Percentiles rank a stretch among this genome's conserved stretches.
phyloP scores from a whole-genome alignment of 2,888 invertebrate genomes.

The Xanthostigma xanthostigma region DNA sequence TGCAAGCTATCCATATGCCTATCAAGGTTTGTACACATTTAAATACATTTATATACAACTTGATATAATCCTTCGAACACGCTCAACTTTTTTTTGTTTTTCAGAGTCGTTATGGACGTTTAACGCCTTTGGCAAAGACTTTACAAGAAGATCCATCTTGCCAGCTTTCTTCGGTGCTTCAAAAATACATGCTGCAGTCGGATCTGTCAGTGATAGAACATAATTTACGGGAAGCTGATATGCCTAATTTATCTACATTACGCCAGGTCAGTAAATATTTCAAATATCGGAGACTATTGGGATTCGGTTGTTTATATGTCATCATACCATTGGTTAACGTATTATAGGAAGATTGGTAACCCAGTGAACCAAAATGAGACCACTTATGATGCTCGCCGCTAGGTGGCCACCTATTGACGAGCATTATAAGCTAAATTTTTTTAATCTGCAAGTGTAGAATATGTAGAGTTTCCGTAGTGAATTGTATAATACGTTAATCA shows the following conservation, averaged over 20 bases:
- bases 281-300: too few species aligned
- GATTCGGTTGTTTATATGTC: too few species aligned
- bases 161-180: conserved; percentile 78
- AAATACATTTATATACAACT: neutral
- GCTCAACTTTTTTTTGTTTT: conserved; percentile 10
- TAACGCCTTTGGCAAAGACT: conserved; percentile 77
- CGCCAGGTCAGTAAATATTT: conserved; percentile 46
- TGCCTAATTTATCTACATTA: conserved; percentile 76
- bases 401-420: too few species aligned
- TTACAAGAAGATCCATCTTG: conserved; percentile 92
- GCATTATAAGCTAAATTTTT: too few species aligned
- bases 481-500: too few species aligned
- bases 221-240: conserved; percentile 66
- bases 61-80: neutral
- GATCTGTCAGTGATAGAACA: conserved; percentile 65
- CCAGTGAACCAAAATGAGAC: too few species aligned
- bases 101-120: conserved; percentile 79
- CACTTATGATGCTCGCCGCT: too few species aligned
- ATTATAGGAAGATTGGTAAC: too few species aligned
- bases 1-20: conserved; percentile 67
- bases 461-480: too few species aligned
- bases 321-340: too few species aligned
- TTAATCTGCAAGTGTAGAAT: too few species aligned
- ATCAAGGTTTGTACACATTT: conserved; percentile 41
- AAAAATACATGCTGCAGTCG: conserved; percentile 66